Base-by-base conservation (phyloP, 2,888 invertebrate species). In the Pseudococcus viburni region DNA sequence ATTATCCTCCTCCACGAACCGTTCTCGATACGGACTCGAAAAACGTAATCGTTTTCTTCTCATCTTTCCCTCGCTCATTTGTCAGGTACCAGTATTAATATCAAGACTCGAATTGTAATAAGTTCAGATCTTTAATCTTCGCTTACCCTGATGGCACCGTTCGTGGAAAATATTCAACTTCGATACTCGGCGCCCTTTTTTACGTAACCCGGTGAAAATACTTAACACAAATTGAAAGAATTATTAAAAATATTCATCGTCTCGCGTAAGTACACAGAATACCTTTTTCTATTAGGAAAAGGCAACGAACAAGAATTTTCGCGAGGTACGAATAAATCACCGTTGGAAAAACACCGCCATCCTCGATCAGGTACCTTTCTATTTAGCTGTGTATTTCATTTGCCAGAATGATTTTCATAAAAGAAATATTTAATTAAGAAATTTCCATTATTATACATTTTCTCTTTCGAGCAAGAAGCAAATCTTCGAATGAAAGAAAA, bases 341-440 rank as follows among this genome's bases (percentile, higher is more conserved):
- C 15, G 51, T 12, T 51, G 11, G 15, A 51, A n/a, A 55, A 55
- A 55, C 55, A 55, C 55, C 15, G n/a, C 55, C n/a, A 3, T n/a
- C n/a, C 55, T 55, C 55, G n/a, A 55, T 55, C 7, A 55, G 15
- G 1, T 55, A 55, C 15, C 19, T 12, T 22, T 19, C 64, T 11
- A 64, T 64, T 64, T 64, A 11, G 7, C 19, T 64, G 22, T 64
- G 22, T 19, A 64, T 11, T 64, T 59, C n/a, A 59, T n/a, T n/a
- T 15, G n/a, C 59, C n/a, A n/a, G n/a, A 19, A 8, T 59, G 59
- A 59, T 59, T 59, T 64, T 64, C 22, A 22, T 22, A 64, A 22
- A 64, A 9, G 19, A 64, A 64, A 64, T 64, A 64, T 64, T 64
- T 64, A 64, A 64, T 64, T 64, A 64, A 22, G 64, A 64, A 64